Evolutionary conservation across 2,113 vertebrate genomes (phyloP), one percentile per base, ranked within the genome.

Genomic region (Corydoras maculifer): DNA sequence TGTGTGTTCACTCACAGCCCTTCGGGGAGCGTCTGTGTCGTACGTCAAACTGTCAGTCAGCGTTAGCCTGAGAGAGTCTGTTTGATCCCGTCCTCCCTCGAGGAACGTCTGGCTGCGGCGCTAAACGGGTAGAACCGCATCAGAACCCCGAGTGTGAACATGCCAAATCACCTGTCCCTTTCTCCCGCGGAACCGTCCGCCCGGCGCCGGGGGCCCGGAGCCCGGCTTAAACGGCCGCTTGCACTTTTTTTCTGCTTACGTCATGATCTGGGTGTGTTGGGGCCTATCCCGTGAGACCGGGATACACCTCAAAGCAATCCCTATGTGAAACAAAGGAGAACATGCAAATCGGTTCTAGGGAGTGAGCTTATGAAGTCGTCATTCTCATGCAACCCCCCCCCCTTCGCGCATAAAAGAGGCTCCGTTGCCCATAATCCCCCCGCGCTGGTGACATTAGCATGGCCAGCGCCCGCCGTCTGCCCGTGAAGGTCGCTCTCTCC

Each of bases 111-210:
- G 32, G 6, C 6, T 9, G n/a, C 31, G 9, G 15, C 5, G 3
- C 18, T 63, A 58, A 74, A 25, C 55, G 8, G 58, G 4, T 14
- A 60, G 7, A 25, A 54, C 15, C 10, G 53, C 25, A 13, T 51
- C 32, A 61, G 70, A 51, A 65, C 55, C 18, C 32, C 65, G 57
- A 14, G 11, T 58, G 12, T 35, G 58, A 75, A 35, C n/a, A 6
- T 68, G 65, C 58, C 58, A 58, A 58, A 58, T 53, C 55, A 54
- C 50, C 62, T 65, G 8, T 48, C 8, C 65, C n/a, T 43, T 8
- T 43, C 7, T 43, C 35, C 35, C 35, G 7, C 35, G 7, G 35
- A 43, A 43, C 4, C 4, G 18, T 25, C 18, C 18, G 18, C 18
- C 18, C 7, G 35, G 35, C 1, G 7, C 35, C 35, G 1, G 35